These are phyloP conservation scores for Mormyrus hasselquistii DNA, from an alignment of 2,797 vertebrate genomes.

Conservation along the genomic window DNA sequence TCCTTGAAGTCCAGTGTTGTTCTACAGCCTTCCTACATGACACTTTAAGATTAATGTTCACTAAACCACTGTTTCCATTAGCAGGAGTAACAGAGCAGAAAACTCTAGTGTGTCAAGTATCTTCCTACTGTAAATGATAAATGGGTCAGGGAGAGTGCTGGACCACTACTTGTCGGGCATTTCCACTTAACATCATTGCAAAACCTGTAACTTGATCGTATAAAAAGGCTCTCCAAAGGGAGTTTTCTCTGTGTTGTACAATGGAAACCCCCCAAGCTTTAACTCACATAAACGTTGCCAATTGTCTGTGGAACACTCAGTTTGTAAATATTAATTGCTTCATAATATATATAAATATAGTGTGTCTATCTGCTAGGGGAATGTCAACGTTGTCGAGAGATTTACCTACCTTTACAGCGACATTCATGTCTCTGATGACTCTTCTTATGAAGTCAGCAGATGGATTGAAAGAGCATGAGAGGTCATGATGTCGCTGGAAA, in stretches of 20 bases:
- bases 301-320: background rate
- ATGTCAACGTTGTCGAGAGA: no score
- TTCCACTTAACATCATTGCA: conserved; percentile 30
- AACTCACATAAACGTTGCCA: background rate
- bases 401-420: no score
- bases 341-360: background rate
- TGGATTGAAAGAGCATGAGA: no score
- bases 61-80: conserved; percentile 47
- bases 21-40: conserved; percentile 50
- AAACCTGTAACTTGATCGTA: conserved; percentile 24
- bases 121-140: conserved; percentile 48
- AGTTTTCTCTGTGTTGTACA: background rate
- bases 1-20: conserved; percentile 50
- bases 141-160: conserved; percentile 34
- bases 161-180: conserved; percentile 28
- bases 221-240: background rate
- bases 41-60: conserved; percentile 51
- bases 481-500: no score
- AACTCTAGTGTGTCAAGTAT: conserved; percentile 45
- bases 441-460: no score
- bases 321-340: background rate
- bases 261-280: background rate
- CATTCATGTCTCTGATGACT: no score
- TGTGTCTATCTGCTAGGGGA: no score
- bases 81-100: conserved; percentile 31